Conservation (phyloP, 2,888 invertebrate species). For the Amiota communis region DNA sequence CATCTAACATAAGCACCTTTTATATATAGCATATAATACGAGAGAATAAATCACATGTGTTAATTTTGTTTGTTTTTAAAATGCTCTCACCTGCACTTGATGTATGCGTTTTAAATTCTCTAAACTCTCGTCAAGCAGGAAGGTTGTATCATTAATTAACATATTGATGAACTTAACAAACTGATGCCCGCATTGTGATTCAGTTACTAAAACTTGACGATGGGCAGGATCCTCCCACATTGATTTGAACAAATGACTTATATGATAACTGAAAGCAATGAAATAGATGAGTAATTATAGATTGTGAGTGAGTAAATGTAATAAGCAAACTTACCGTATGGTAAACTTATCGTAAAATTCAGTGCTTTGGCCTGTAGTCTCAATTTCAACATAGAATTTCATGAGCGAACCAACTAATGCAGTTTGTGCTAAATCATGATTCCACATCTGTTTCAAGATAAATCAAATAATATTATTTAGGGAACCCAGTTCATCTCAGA, state of each 20-base stretch:
- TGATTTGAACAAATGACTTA: constrained; percentile 95
- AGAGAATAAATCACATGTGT: not conserved
- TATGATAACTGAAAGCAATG: constrained; percentile 84
- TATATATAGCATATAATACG: not conserved
- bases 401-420: constrained; percentile 91
- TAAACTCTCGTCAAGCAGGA: constrained; percentile 94
- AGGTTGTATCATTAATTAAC: constrained; percentile 99
- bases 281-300: too few species aligned
- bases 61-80: not conserved
- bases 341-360: constrained; percentile 99
- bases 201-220: constrained; percentile 88
- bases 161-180: constrained; percentile 97
- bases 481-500: too few species aligned
- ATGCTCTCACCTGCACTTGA: constrained; percentile 83
- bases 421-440: constrained; percentile 87
- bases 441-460: constrained; percentile 82
- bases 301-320: not conserved
- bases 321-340: constrained; percentile 81
- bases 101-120: constrained; percentile 91
- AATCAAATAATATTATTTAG: constrained; percentile 49
- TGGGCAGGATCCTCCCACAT: constrained; percentile 96
- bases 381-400: constrained; percentile 99
- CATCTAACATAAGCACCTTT: constrained; percentile 79
- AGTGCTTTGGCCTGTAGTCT: constrained; percentile 96
- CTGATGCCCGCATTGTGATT: constrained; percentile 91